Base-by-base conservation (phyloP, 2,113 vertebrate genomes). In the Apus apus region DNA sequence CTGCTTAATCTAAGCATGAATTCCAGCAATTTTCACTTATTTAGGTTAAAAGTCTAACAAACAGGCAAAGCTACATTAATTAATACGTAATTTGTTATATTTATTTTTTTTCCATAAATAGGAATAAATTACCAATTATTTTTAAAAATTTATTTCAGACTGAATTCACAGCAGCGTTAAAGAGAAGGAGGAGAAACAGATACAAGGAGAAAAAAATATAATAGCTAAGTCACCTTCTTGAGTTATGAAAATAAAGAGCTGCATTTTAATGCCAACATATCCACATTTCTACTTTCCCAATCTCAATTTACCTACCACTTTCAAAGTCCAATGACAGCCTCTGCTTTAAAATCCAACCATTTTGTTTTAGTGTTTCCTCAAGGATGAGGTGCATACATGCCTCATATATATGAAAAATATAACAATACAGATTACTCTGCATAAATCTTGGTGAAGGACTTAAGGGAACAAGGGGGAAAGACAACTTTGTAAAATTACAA, bases 71-170 rank as follows among this genome's bases (percentile, higher is more conserved):
- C 6, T 34, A 61, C 40, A 54, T 18, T 30, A 51, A 46, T 20
- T 58, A 4, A 66, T 13, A 34, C 0, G 34, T 15, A 36, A 82
- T 70, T 22, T 46, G 15, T 38, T 34, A 20, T 48, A 19, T 48
- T 48, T 48, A 4, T 21, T 17, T 2, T 45, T 38, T 40, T 38
- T 40, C 34, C 5, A 15, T 27, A 29, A 71, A 22, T 67, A 50
- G 9, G 13, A 86, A 22, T 38, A 38, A 78, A 8, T 34, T 1
- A 62, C 3, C 1, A 0, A 0, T 27, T 56, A 0, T 0, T 38
- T 30, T n/a, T n/a, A n/a, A n/a, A n/a, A 38, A 18, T 21, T 25
- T 34, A 67, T 15, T 38, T 32, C 32, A 65, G 29, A 60, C 8
- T 71, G 16, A 61, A 38, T 61, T 91, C 67, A 85, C 8, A 60